A percentile compares a stretch with the other conserved stretches of the same genome.
Conservation (phyloP, 2,797 vertebrate species). For the Poecilia picta region DNA sequence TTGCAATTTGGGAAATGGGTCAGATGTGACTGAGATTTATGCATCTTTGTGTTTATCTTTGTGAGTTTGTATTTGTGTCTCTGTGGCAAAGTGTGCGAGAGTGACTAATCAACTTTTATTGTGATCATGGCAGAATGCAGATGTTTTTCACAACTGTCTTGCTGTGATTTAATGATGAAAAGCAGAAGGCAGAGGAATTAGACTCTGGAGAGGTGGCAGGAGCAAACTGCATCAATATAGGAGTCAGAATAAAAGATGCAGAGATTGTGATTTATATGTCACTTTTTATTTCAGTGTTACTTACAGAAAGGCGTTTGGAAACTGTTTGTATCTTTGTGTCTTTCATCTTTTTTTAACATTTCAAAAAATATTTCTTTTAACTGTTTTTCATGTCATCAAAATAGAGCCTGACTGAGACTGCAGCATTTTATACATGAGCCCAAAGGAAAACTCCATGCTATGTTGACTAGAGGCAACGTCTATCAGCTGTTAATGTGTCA, state of each 20-base stretch:
- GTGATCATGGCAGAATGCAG: conserved; percentile 72
- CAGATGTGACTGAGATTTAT: conserved; percentile 63
- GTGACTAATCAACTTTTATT: conserved; percentile 63
- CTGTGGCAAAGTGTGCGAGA: conserved; percentile 33
- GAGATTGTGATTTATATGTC: conserved; percentile 75
- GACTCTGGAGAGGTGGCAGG: conserved; percentile 60
- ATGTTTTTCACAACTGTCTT: conserved; percentile 67
- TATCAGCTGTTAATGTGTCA: conserved; percentile 59
- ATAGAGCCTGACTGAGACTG: conserved; percentile 53
- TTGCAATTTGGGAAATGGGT: conserved; percentile 68
- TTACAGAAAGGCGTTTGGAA: conserved; percentile 60
- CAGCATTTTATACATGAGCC: conserved; percentile 56
- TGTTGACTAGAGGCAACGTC: conserved; percentile 56
- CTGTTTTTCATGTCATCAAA: conserved; percentile 62
- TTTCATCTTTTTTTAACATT: conserved; percentile 65
- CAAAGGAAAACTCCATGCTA: conserved; percentile 56
- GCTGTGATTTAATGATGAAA: conserved; percentile 77
- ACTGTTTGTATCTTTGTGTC: conserved; percentile 58
- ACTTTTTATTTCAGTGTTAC: conserved; percentile 70
- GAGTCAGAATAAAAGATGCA: conserved; percentile 66
- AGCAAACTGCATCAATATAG: conserved; percentile 67
- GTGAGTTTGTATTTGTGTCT: conserved; percentile 31
- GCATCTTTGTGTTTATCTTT: conserved; percentile 46
- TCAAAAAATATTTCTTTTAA: conserved; percentile 56
- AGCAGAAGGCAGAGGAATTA: conserved; percentile 59